Base-by-base conservation (phyloP, 53 echinoderm and acorn worm species). In the Astropecten irregularis region DNA sequence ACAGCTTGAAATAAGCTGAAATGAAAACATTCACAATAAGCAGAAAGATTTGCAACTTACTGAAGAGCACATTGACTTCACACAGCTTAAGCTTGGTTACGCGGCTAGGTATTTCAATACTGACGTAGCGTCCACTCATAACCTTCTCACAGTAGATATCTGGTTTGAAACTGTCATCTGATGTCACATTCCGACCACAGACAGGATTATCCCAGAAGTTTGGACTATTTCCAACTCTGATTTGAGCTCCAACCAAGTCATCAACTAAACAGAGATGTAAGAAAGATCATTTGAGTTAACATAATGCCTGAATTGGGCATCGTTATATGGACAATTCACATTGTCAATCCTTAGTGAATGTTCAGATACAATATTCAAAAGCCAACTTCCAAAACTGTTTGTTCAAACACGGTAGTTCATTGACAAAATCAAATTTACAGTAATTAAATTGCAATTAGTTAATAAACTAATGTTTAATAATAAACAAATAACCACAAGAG, bases 41-140 rank as follows among this genome's bases (percentile, higher is more conserved):
- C n/a, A n/a, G n/a, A n/a, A n/a, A n/a, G n/a, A n/a, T n/a, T 27
- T 32, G 18, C 18, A 13, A 85, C 94, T 94, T 82, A 94, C 94
- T 71, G 71, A 68, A 88, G 33, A 88, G 73, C 1, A 86, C 83
- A 21, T 82, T 39, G 32, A 94, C 91, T 76, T 94, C 94, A 83
- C 94, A 94, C 19, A 94, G 68, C 32, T 85, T 77, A 3, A 94
- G 86, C 3, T 69, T 57, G 19, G 88, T 59, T 10, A 64, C 77
- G 9, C 68, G 65, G 37, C 68, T 73, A 1, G 85, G 36, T 16
- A 88, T 84, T 63, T 94, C 88, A 15, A 94, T 82, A 46, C 94
- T 89, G 19, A 94, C 87, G 76, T 85, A 94, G 9, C 65, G 94
- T 26, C 94, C 94, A 22, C 37, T 25, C 63, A 88, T 58, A 68